Conservation (phyloP, 2,797 vertebrate species). For the Holocentrus rufus region DNA sequence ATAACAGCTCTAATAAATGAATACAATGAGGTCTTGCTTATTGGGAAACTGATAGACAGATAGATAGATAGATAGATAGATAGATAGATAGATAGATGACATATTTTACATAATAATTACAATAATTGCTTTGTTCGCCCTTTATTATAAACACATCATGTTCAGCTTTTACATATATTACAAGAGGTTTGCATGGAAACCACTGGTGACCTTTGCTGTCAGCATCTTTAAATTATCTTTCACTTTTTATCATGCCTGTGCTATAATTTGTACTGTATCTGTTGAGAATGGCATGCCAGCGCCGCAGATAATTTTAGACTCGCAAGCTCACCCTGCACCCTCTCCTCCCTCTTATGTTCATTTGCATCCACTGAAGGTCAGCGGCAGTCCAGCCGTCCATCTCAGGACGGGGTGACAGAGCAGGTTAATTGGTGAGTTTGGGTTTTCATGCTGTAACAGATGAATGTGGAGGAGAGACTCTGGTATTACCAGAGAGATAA, state of each 20-base stretch:
- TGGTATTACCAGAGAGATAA: constrained; percentile 65
- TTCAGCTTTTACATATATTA: constrained; percentile 12
- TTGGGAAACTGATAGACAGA: not conserved
- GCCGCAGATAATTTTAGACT: constrained; percentile 38
- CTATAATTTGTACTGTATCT: constrained; percentile 48
- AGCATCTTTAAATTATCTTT: constrained; percentile 49
- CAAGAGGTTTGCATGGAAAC: constrained; percentile 27
- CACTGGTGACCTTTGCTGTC: constrained; percentile 24
- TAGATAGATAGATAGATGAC: too few species aligned
- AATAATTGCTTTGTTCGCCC: constrained; percentile 13
- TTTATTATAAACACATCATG: constrained; percentile 13
- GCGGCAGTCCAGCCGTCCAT: constrained; percentile 72
- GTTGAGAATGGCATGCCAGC: constrained; percentile 45
- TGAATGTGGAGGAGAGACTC: constrained; percentile 59
- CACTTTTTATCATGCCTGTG: constrained; percentile 17
- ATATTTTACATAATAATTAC: not conserved
- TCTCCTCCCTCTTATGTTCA: constrained; percentile 63
- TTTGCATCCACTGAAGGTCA: constrained; percentile 74
- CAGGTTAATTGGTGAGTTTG: constrained; percentile 78
- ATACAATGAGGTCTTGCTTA: too few species aligned
- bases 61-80: too few species aligned
- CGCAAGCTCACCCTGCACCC: constrained; percentile 30
- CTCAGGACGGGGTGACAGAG: constrained; percentile 71
- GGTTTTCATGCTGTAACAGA: constrained; percentile 70
- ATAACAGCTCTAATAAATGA: constrained; percentile 1